Conservation (phyloP, 2,113 vertebrate species). For the Halichoerus grypus region DNA sequence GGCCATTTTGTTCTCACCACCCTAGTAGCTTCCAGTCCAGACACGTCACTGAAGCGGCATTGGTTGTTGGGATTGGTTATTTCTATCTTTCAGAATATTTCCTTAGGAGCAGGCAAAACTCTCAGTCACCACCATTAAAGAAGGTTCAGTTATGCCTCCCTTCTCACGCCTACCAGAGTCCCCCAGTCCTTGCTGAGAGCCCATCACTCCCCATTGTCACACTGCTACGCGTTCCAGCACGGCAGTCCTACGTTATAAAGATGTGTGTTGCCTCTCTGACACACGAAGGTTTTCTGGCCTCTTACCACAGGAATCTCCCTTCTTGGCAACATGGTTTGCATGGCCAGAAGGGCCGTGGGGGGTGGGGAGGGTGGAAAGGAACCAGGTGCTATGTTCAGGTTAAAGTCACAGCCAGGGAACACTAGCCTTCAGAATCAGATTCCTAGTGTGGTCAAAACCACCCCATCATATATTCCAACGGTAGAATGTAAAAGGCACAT, state of each 20-base stretch:
- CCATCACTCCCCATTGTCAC: not conserved
- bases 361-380: not conserved
- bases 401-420: not conserved
- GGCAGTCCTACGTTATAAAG: not conserved
- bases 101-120: not conserved
- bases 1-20: not conserved
- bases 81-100: slow-evolving; percentile 13
- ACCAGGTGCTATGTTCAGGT: not conserved
- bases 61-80: not conserved
- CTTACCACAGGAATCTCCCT: not conserved
- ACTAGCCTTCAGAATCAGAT: not conserved
- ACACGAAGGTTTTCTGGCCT: not conserved
- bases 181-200: not conserved
- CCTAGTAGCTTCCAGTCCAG: not conserved
- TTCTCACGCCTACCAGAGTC: not conserved
- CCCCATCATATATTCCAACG: not conserved
- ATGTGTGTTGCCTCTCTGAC: not conserved
- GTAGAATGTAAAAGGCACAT: not conserved
- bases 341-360: not conserved
- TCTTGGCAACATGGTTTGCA: not conserved
- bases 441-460: not conserved
- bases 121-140: not conserved
- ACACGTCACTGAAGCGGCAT: not conserved
- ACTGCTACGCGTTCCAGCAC: not conserved
- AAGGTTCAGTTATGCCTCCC: not conserved